Conservation (phyloP, 2,888 invertebrate species). For the Dryocosmus kuriphilus region DNA sequence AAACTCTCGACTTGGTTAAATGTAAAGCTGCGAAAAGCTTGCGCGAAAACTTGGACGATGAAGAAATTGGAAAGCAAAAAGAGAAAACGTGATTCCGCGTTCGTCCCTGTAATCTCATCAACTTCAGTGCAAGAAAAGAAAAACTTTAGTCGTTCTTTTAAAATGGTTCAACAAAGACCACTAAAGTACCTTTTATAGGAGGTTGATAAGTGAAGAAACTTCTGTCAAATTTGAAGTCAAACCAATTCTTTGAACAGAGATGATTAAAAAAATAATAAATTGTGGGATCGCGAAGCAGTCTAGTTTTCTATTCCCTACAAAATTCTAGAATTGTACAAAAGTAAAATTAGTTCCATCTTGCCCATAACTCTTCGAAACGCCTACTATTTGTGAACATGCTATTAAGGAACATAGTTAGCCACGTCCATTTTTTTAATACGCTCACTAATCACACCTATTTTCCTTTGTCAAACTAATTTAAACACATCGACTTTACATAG, state of each 20-base stretch:
- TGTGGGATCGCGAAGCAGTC: too few relatives aligned
- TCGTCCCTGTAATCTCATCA: neutral
- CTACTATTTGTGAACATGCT: too few relatives aligned
- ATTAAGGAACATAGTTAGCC: too few relatives aligned
- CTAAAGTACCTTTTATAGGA: neutral
- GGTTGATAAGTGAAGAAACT: neutral
- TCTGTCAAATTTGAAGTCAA: neutral
- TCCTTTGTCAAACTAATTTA: too few relatives aligned
- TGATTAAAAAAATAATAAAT: neutral
- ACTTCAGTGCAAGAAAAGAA: neutral
- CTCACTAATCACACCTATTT: too few relatives aligned
- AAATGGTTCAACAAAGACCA: neutral
- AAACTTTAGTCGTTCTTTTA: neutral
- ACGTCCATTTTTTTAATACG: too few relatives aligned
- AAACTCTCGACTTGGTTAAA: neutral
- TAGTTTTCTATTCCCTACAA: too few relatives aligned
- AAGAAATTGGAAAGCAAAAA: conserved; percentile 10
- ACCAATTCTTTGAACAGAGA: neutral
- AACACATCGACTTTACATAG: too few relatives aligned
- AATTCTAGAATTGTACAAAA: too few relatives aligned
- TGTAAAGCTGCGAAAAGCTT: conserved; percentile 17
- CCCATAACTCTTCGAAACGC: too few relatives aligned
- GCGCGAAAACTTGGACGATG: conserved; percentile 1
- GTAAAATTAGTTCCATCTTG: too few relatives aligned
- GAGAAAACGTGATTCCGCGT: neutral